phyloP scores from a whole-genome alignment of 2,888 invertebrate species.

The Scelioninae gen. 1 region DNA sequence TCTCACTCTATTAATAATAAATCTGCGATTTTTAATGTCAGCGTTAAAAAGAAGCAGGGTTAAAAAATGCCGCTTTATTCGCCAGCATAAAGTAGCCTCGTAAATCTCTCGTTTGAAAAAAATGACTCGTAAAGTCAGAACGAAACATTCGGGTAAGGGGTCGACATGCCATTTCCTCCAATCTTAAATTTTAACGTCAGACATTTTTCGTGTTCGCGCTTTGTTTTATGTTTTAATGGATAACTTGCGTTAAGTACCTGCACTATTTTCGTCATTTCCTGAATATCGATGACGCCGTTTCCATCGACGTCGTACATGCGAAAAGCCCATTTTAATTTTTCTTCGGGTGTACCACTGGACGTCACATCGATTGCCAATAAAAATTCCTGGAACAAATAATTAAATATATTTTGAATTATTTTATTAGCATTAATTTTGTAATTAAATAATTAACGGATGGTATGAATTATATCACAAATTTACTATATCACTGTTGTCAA shows the following conservation, averaged over 20 bases:
- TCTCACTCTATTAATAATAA: constrained; percentile 37
- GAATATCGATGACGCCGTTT: constrained; percentile 98
- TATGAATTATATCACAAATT: no score
- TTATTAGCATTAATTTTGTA: no score
- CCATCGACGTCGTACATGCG: constrained; percentile 99
- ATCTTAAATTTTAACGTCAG: constrained; percentile 1
- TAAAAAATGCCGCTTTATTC: constrained; percentile 44
- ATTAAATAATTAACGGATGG: no score
- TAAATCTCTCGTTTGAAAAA: constrained; percentile 45
- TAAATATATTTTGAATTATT: no score
- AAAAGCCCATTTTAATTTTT: constrained; percentile 99
- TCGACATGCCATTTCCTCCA: constrained; percentile 49
- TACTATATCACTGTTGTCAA: no score
- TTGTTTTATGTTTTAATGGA: not conserved
- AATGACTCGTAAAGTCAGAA: constrained; percentile 44
- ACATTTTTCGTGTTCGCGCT: not conserved
- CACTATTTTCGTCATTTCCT: constrained; percentile 99
- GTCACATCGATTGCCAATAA: constrained; percentile 98
- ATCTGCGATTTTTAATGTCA: constrained; percentile 43
- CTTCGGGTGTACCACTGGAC: constrained; percentile 98
- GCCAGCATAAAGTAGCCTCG: constrained; percentile 31
- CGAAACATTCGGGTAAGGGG: constrained; percentile 5
- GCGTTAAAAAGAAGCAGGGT: constrained; percentile 32
- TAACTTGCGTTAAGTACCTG: constrained; percentile 88
- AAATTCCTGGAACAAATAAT: constrained; percentile 92